A percentile compares a stretch with the other conserved stretches of the same genome.
phyloP scores from a whole-genome alignment of 2,888 invertebrate genomes.

The Polydrusus pterygomalis region DNA sequence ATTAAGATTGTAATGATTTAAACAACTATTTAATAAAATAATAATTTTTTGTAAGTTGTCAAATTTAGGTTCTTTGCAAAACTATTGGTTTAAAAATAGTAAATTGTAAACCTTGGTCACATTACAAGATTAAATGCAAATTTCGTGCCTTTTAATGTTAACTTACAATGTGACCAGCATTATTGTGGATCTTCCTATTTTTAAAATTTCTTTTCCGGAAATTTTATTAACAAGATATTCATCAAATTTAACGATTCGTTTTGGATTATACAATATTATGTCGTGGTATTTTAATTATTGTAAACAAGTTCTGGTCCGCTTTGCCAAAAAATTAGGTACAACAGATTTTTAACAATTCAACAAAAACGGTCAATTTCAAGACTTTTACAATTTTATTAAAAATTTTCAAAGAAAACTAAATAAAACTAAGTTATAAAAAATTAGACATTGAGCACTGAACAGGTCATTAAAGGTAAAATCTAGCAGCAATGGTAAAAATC shows the following conservation, averaged over 20 bases:
- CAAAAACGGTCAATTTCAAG: background rate
- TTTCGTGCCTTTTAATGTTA: too few relatives aligned
- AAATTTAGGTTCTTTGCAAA: background rate
- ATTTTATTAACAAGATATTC: background rate
- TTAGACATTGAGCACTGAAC: too few relatives aligned
- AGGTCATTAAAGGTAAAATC: too few relatives aligned
- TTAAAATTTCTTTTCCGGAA: background rate
- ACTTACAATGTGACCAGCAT: background rate
- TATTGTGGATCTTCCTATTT: background rate
- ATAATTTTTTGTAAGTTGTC: background rate
- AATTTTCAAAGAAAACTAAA: too few relatives aligned
- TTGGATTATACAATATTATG: background rate
- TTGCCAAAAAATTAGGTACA: slow-evolving; percentile 9
- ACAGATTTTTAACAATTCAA: slow-evolving; percentile 5
- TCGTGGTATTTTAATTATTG: background rate
- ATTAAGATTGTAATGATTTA: background rate
- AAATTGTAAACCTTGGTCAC: background rate
- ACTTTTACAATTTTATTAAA: too few relatives aligned
- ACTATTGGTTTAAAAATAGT: background rate
- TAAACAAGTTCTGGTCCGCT: slow-evolving; percentile 4
- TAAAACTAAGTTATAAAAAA: too few relatives aligned
- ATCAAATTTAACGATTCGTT: background rate
- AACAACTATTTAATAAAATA: background rate
- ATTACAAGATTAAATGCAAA: background rate
- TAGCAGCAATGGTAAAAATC: too few relatives aligned